Conservation (phyloP, 1,140 invertebrate genomes). For the Drosophila saltans region DNA sequence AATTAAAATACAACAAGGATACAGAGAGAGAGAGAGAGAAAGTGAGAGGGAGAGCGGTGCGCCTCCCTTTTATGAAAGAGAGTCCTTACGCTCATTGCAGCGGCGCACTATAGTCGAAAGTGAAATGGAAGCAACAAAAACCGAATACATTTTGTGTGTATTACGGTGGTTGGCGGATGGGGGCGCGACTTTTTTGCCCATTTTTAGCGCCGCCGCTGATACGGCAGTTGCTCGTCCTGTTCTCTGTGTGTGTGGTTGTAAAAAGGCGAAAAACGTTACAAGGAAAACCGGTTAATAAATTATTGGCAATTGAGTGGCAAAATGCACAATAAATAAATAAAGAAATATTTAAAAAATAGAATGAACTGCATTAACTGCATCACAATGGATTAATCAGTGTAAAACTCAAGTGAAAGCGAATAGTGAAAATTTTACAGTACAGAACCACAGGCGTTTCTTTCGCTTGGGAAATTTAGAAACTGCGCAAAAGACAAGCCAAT, state of each 20-base stretch:
- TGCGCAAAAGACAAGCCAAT: conserved; percentile 62
- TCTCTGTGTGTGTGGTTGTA: conserved; percentile 78
- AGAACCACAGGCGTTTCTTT: conserved; percentile 53
- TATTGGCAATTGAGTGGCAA: conserved; percentile 77
- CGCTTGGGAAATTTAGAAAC: conserved; percentile 70
- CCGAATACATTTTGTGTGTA: conserved; percentile 66
- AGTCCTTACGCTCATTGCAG: conserved; percentile 27
- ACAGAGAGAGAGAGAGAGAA: not conserved
- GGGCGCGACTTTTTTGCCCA: conserved; percentile 63
- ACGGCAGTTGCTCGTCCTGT: conserved; percentile 63
- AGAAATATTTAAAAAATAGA: conserved; percentile 47
- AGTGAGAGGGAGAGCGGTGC: conserved; percentile 14
- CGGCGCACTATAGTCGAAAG: conserved; percentile 34
- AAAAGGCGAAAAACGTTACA: conserved; percentile 79
- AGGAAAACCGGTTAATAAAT: conserved; percentile 82
- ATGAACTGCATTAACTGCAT: not conserved
- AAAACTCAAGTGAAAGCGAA: conserved; percentile 57
- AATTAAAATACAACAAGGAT: not conserved
- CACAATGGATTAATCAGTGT: conserved; percentile 40
- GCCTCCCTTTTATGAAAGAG: conserved; percentile 2
- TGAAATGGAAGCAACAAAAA: conserved; percentile 49
- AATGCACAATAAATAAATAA: conserved; percentile 66
- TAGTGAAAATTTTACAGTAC: conserved; percentile 61
- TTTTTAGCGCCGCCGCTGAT: conserved; percentile 47
- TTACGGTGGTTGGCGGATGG: conserved; percentile 59